Evolutionary conservation across 2,888 invertebrate genomes (phyloP).

Genomic region (Arenicola marina): DNA sequence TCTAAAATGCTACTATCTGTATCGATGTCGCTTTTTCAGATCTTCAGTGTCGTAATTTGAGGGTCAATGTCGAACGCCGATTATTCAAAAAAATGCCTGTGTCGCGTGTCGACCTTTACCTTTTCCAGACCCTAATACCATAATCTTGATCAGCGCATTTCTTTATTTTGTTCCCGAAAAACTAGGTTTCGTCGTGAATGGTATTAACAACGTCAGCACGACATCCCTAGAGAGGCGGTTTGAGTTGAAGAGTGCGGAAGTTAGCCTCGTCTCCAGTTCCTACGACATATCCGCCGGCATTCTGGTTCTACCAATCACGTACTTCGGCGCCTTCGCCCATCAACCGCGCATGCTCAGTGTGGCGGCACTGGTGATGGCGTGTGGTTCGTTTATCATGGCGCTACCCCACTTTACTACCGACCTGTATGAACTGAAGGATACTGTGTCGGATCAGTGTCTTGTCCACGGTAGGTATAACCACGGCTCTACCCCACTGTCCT

Average conservation of each 20-base stretch:
- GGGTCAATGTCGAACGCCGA: too few relatives aligned
- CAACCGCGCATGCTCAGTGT: slow-evolving; percentile 70
- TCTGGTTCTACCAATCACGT: slow-evolving; percentile 57
- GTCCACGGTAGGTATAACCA: neutral
- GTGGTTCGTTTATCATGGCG: slow-evolving; percentile 73
- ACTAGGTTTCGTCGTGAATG: slow-evolving; percentile 58
- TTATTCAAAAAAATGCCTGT: too few relatives aligned
- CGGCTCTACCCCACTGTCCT: too few relatives aligned
- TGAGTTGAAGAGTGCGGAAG: slow-evolving; percentile 46
- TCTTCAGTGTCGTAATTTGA: too few relatives aligned
- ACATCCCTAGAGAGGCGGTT: slow-evolving; percentile 51
- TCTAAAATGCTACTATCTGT: too few relatives aligned
- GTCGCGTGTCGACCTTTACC: too few relatives aligned
- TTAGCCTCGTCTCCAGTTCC: slow-evolving; percentile 48
- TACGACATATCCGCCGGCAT: slow-evolving; percentile 54
- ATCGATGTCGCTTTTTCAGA: too few relatives aligned
- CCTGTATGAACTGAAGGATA: slow-evolving; percentile 64
- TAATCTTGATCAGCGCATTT: too few relatives aligned
- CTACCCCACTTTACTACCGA: slow-evolving; percentile 80
- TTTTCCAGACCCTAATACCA: too few relatives aligned
- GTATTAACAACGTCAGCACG: slow-evolving; percentile 55
- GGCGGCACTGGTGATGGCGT: slow-evolving; percentile 75
- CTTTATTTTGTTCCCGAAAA: too few relatives aligned
- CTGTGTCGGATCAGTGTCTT: slow-evolving; percentile 7
- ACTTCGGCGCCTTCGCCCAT: slow-evolving; percentile 69